Conservation (phyloP, 2,113 vertebrate species). For the Anarrhichthys ocellatus region DNA sequence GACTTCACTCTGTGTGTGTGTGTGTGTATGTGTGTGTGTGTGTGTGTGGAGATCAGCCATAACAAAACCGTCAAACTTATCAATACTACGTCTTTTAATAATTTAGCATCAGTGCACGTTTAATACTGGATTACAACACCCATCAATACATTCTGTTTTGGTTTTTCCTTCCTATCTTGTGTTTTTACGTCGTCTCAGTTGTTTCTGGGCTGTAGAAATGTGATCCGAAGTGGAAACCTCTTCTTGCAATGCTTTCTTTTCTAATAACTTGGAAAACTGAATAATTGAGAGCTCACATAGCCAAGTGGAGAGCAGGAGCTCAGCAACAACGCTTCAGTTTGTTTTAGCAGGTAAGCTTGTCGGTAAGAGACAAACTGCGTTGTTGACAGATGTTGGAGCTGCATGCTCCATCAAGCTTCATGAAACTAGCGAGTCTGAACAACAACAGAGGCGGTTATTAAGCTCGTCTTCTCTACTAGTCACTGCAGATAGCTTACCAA, state of each 20-base stretch:
- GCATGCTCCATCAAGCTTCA: slow-evolving; percentile 25
- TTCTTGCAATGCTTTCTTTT: neutral
- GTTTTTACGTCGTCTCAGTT: neutral
- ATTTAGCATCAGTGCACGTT: neutral
- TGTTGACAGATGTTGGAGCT: slow-evolving; percentile 58
- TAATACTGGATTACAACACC: no score
- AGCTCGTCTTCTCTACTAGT: slow-evolving; percentile 4
- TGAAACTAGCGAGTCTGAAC: slow-evolving; percentile 45
- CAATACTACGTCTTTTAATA: neutral
- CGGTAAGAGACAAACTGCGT: slow-evolving; percentile 6
- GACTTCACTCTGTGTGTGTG: neutral
- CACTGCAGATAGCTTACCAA: slow-evolving; percentile 24
- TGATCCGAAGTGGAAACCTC: neutral
- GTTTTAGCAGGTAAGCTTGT: slow-evolving; percentile 30
- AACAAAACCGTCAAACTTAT: neutral
- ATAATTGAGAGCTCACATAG: slow-evolving; percentile 15
- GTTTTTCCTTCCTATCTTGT: neutral
- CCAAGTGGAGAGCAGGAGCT: slow-evolving; percentile 42
- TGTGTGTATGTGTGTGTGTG: neutral
- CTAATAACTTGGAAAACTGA: neutral
- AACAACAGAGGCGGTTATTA: neutral
- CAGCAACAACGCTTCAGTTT: slow-evolving; percentile 25
- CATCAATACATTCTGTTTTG: neutral
- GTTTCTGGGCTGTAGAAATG: neutral
- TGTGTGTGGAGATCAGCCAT: neutral